A percentile compares a stretch with the other conserved stretches of the same genome.
These are phyloP conservation scores for Gisinianus flammeolus DNA, from an alignment of 2,888 invertebrate species.

Conservation along the genomic window DNA sequence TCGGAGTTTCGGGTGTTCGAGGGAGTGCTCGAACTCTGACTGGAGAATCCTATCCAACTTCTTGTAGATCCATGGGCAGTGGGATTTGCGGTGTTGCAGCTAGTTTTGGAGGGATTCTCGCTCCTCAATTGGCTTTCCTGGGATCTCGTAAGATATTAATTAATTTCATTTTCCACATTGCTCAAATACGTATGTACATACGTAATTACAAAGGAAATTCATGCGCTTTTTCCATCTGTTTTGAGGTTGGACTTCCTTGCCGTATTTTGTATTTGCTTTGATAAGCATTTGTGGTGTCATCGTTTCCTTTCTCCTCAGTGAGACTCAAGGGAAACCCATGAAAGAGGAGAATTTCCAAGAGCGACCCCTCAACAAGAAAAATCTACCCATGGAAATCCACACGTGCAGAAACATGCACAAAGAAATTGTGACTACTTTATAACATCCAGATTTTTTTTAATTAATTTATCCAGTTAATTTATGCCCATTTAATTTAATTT, in stretches of 20 bases:
- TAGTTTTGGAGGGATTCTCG: constrained; percentile 33
- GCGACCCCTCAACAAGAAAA: too few relatives aligned
- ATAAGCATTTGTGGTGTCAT: constrained; percentile 47
- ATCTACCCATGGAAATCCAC: too few relatives aligned
- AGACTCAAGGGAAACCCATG: constrained; percentile 50
- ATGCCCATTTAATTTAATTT: too few relatives aligned
- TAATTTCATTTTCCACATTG: neutral
- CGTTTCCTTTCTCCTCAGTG: constrained; percentile 49
- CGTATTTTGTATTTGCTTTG: constrained; percentile 51
- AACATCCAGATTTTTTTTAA: too few relatives aligned
- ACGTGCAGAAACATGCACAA: too few relatives aligned
- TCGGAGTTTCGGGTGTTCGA: constrained; percentile 39
- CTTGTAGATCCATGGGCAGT: constrained; percentile 41
- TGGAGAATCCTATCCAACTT: constrained; percentile 43
- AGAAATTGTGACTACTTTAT: too few relatives aligned
- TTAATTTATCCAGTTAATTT: too few relatives aligned
- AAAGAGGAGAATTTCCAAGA: constrained; percentile 3
- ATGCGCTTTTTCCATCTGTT: neutral
- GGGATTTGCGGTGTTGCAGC: constrained; percentile 44
- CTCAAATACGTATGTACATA: too few relatives aligned
- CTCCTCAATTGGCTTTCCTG: constrained; percentile 46
- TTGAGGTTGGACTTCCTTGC: constrained; percentile 48
- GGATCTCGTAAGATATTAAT: constrained; percentile 38
- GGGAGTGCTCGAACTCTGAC: constrained; percentile 38
- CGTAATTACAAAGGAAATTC: neutral